Evolutionary conservation across 2,888 invertebrate genomes (phyloP).

Genomic region (Hermaeophaga mercurialis): DNA sequence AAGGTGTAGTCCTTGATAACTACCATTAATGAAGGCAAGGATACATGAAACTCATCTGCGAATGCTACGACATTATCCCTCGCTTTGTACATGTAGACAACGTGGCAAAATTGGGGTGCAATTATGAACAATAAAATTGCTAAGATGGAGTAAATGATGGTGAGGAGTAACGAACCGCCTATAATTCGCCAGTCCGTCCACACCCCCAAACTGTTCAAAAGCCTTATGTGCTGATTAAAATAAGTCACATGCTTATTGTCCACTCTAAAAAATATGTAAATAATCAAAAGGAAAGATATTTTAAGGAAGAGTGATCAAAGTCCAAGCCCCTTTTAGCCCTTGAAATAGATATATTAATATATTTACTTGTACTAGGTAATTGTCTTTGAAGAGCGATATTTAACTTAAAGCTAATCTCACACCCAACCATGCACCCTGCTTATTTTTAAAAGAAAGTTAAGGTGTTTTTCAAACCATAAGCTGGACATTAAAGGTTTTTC

Average conservation of each 20-base stretch:
- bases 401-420: too few relatives aligned
- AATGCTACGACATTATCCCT: constrained; percentile 30
- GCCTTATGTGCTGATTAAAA: not conserved
- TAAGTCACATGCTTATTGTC: not conserved
- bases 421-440: too few relatives aligned
- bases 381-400: too few relatives aligned
- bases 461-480: too few relatives aligned
- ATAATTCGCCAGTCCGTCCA: constrained; percentile 9
- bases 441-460: too few relatives aligned
- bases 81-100: constrained; percentile 32
- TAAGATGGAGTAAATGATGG: constrained; percentile 14
- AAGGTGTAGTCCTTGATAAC: constrained; percentile 28
- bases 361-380: too few relatives aligned
- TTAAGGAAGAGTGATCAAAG: too few relatives aligned
- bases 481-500: too few relatives aligned
- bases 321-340: too few relatives aligned
- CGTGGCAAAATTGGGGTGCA: constrained; percentile 31
- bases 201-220: constrained; percentile 7
- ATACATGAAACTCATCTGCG: constrained; percentile 34
- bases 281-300: too few relatives aligned
- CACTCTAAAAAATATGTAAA: too few relatives aligned
- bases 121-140: constrained; percentile 23
- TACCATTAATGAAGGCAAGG: constrained; percentile 26
- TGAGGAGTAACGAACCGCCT: not conserved
- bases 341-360: too few relatives aligned